These are phyloP conservation scores for Barnardius zonarius DNA, from an alignment of 2,113 vertebrate species.

Conservation along the genomic window DNA sequence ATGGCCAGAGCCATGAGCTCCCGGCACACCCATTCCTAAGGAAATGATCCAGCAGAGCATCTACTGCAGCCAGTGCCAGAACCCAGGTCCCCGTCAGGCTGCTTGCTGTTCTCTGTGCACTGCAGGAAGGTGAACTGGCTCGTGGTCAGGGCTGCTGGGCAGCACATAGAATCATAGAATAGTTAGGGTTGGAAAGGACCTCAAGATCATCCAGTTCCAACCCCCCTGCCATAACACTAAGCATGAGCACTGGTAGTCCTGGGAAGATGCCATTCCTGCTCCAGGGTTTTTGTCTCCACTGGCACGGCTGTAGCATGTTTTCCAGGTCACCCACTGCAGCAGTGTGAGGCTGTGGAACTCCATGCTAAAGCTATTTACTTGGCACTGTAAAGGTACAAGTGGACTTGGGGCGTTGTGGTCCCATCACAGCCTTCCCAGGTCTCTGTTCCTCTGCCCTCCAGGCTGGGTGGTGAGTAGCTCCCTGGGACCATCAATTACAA, in stretches of 20 bases:
- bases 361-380: not conserved
- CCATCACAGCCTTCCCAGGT: not conserved
- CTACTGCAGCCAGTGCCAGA: not conserved
- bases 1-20: not conserved
- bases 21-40: not conserved
- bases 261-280: not conserved
- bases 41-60: not conserved
- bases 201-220: too few species aligned
- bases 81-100: not conserved
- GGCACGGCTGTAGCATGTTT: not conserved
- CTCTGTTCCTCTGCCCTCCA: not conserved
- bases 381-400: not conserved
- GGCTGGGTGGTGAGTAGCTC: not conserved
- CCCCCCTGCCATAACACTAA: not conserved
- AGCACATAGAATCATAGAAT: not conserved
- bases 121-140: not conserved
- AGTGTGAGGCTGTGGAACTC: fast-evolving
- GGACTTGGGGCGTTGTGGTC: not conserved
- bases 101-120: fast-evolving
- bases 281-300: not conserved
- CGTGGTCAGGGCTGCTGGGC: not conserved
- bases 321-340: not conserved
- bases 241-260: not conserved
- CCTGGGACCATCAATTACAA: conserved; percentile 16
- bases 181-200: too few species aligned